Base-by-base conservation (phyloP, 2,113 vertebrate genomes). In the Corythoichthys haematopterus region DNA sequence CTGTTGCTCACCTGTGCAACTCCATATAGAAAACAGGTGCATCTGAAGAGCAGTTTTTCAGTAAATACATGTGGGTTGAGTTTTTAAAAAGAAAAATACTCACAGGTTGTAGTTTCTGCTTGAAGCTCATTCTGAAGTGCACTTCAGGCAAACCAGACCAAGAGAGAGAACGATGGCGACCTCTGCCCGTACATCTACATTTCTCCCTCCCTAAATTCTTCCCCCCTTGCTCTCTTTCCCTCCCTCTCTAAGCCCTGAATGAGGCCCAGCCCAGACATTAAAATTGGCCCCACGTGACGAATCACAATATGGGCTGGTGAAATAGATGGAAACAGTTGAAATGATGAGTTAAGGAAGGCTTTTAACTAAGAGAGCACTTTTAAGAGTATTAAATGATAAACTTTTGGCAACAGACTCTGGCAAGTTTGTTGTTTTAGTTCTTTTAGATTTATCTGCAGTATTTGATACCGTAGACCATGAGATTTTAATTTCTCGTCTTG, bases 91-190 rank as follows among this genome's bases (percentile, higher is more conserved):
- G 14, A 68, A 71, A 69, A 66, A 64, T 81, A 89, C 93, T 93
- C 85, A 93, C 88, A 20, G 88, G 91, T 78, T 91, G 90, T 50
- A 93, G 90, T 88, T 82, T 86, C 65, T 88, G 82, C 79, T 70
- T 75, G 81, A 92, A 79, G 87, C 90, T 94, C 92, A 91, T 92
- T 85, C 61, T 85, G 87, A 74, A 65, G 72, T 58, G 66, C 72
- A 75, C 60, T 67, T 72, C 80, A 53, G 77, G 69, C 58, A 78
- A 63, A 82, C 81, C 73, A 60, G 13, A 55, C 15, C 36, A 35
- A 16, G 36, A 40, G 53, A 64, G 61, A 36, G 71, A 66, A 48
- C 68, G 38, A 66, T 52, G 68, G 67, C 52, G 53, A 70, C 72
- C 61, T 66, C 64, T 69, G 60, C 78, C 63, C 11, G 33, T 70